Conservation (phyloP, 2,888 invertebrate genomes). For the Oscheius onirici region DNA sequence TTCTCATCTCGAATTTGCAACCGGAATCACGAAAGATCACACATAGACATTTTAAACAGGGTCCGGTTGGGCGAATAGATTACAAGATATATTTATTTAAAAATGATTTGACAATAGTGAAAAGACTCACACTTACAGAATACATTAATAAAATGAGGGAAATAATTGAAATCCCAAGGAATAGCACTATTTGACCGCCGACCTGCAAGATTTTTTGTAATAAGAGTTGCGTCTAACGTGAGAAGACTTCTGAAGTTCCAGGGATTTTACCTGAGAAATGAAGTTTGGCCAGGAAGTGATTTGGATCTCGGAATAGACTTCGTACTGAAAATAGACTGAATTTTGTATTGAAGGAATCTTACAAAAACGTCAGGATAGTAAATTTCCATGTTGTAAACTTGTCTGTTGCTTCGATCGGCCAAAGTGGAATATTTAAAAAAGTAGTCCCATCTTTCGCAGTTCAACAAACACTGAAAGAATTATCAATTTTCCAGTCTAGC, state of each 20-base stretch:
- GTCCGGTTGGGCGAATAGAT: too few species aligned
- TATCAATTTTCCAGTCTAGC: neutral
- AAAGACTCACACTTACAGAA: too few species aligned
- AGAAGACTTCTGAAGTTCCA: too few species aligned
- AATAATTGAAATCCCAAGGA: constrained; percentile 29
- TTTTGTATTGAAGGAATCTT: neutral
- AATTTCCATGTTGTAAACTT: constrained; percentile 15
- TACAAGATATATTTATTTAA: too few species aligned
- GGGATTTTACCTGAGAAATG: constrained; percentile 32
- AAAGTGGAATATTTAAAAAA: constrained; percentile 19
- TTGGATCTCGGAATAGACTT: constrained; percentile 28
- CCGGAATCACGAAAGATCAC: too few species aligned
- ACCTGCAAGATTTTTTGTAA: constrained; percentile 18
- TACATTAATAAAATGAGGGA: too few species aligned
- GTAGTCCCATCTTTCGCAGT: constrained; percentile 30
- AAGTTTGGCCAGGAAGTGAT: constrained; percentile 22
- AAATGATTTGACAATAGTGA: too few species aligned
- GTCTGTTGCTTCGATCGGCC: neutral
- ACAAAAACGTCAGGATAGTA: constrained; percentile 27
- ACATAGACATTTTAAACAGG: too few species aligned
- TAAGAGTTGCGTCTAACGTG: too few species aligned
- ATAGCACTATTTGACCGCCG: constrained; percentile 30
- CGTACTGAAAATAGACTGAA: constrained; percentile 24
- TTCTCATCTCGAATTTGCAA: too few species aligned
- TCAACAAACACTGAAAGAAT: constrained; percentile 24